Conservation (phyloP, 2,797 vertebrate species). For the Rallus crepitans region DNA sequence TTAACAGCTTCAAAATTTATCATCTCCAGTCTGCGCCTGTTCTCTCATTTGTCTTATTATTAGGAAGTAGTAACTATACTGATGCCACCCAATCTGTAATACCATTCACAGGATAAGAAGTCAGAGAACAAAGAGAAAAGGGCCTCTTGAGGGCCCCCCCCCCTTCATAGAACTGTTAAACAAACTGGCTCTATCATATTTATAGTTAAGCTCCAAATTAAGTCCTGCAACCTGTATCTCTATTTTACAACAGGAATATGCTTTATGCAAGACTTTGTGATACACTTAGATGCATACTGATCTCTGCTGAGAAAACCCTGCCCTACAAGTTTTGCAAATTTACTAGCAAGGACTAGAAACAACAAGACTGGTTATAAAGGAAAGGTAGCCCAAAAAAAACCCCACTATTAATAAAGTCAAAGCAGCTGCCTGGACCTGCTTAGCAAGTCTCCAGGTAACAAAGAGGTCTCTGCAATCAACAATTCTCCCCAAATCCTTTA, state of each 20-base stretch:
- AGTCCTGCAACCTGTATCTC: background rate
- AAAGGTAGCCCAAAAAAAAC: background rate
- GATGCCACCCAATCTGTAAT: background rate
- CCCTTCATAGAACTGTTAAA: background rate
- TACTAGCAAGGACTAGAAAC: background rate
- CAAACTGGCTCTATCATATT: background rate
- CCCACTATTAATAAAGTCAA: background rate
- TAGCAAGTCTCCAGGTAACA: background rate
- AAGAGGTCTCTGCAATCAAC: background rate
- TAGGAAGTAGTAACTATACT: background rate
- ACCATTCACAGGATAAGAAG: background rate
- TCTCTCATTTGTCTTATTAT: background rate
- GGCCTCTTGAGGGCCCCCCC: background rate
- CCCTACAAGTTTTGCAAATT: background rate
- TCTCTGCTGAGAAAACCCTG: background rate
- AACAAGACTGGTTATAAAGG: background rate
- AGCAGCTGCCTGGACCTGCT: background rate
- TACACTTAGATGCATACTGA: background rate
- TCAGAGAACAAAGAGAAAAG: accelerated
- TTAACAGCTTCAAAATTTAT: background rate
- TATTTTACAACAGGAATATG: background rate
- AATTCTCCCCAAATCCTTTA: background rate
- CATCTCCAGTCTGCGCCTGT: background rate
- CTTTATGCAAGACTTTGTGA: background rate
- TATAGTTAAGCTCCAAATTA: background rate